Base-by-base conservation (phyloP, 2,888 invertebrate genomes). In the Nebria salina region DNA sequence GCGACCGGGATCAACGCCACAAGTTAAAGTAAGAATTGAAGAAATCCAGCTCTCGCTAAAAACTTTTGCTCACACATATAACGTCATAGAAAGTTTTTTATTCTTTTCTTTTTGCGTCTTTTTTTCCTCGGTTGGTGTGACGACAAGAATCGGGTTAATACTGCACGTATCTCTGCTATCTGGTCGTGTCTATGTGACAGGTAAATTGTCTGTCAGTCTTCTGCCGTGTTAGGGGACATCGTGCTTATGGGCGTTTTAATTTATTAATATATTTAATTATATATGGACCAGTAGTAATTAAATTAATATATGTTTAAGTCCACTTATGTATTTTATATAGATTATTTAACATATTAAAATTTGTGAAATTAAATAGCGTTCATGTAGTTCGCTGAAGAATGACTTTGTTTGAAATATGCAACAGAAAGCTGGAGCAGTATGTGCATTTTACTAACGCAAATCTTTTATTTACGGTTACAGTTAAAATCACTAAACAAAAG, bases 1-100 rank as follows among this genome's bases (percentile, higher is more conserved):
- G 77, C 81, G 76, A 76, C 77, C 65, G 70, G 82, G 83, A 83
- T 83, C 83, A 83, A 82, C 83, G 81, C 83, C 78, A 79, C 82
- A 82, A 82, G 74, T 82, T 81, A 79, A 76, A 82, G 79, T 74
- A 73, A 65, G 79, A 82, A 78, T 82, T 78, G 82, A 78, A 77
- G 75, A 76, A 81, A 82, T 82, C 76, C 75, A 68, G 65, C 77
- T 65, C 74, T 79, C 77, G 66, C 77, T 64, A 83, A 83, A 77
- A 70, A 70, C 70, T 70, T 83, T 83, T 81, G 81, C 81, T 81
- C 83, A 83, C 83, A 83, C 76, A 76, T 66, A 70, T 70, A 70
- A 70, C 70, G 25, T 41, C 65, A 6, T 65, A 26, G 65, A 65
- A 75, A 75, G 75, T 75, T 75, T 26, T 75, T 75, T 20, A 15